Conservation (phyloP, 1,140 invertebrate species). For the Steinernema feltiae region DNA sequence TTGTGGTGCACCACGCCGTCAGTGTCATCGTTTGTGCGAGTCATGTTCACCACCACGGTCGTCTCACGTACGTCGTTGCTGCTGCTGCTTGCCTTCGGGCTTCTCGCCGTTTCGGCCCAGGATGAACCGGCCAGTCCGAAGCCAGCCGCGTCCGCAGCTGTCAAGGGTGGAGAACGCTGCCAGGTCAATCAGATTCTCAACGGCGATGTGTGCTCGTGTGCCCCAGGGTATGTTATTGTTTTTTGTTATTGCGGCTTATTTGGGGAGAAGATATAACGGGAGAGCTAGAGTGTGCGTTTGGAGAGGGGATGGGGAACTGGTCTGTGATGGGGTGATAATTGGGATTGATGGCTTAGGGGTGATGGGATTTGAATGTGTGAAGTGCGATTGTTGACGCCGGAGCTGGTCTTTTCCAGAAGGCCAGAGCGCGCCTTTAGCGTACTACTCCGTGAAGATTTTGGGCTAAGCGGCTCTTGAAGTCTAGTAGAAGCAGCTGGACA, state of each 20-base stretch:
- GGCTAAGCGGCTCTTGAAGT: no score
- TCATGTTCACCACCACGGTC: conserved; percentile 9
- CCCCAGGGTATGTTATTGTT: conserved; percentile 41
- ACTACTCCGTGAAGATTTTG: no score
- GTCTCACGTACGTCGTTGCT: conserved; percentile 17
- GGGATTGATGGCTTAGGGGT: no score
- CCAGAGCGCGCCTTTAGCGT: no score
- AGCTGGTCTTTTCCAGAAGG: no score
- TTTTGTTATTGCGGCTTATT: conserved; percentile 10
- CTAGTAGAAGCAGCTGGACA: no score
- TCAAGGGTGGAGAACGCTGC: conserved; percentile 24
- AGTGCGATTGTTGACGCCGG: no score
- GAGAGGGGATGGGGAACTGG: neutral
- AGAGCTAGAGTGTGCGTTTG: conserved; percentile 10
- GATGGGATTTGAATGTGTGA: neutral
- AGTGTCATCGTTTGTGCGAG: conserved; percentile 13
- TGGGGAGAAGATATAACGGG: neutral
- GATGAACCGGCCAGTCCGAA: conserved; percentile 25
- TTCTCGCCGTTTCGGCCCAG: conserved; percentile 25
- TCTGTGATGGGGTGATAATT: neutral
- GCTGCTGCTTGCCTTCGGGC: conserved; percentile 13
- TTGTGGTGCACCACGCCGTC: neutral
- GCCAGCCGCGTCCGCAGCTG: neutral
- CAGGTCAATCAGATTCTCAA: conserved; percentile 45
- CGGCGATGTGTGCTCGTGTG: conserved; percentile 49